Evolutionary conservation across 2,113 vertebrate genomes (phyloP).

Genomic region (Conger conger): DNA sequence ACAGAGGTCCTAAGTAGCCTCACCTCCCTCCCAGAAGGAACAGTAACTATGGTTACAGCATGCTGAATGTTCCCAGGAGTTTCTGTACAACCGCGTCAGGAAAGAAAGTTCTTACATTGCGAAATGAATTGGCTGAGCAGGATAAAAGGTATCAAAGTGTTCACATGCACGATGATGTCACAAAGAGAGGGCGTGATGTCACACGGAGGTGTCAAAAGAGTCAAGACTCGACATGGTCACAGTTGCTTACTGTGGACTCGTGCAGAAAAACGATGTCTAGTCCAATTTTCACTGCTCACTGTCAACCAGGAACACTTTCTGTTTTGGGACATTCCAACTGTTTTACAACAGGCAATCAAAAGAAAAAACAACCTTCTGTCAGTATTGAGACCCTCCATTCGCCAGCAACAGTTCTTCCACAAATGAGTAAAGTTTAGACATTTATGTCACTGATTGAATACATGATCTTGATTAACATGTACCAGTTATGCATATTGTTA

Average conservation of each 20-base stretch:
- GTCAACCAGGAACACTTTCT: not conserved
- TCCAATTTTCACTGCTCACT: not conserved
- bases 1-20: not conserved
- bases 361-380: slow-evolving; percentile 22
- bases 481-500: slow-evolving; percentile 30
- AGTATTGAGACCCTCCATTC: slow-evolving; percentile 14
- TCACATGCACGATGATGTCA: slow-evolving; percentile 13
- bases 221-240: not conserved
- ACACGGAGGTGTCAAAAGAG: not conserved
- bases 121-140: not conserved
- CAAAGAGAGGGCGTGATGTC: slow-evolving; percentile 15
- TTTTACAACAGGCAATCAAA: slow-evolving; percentile 1
- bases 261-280: not conserved
- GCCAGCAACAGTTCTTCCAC: slow-evolving; percentile 4
- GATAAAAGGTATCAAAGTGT: not conserved
- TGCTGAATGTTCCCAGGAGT: not conserved
- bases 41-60: not conserved
- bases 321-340: not conserved
- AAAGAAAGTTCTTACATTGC: not conserved
- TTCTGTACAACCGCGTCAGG: not conserved
- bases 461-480: slow-evolving; percentile 15
- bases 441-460: slow-evolving; percentile 23
- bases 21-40: not conserved
- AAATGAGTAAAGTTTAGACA: slow-evolving; percentile 22
- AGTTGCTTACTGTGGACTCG: not conserved